Percentiles rank a stretch among this genome's conserved stretches.
phyloP scores from a whole-genome alignment of 1,140 invertebrate genomes.

The Aleiodes sp. region DNA sequence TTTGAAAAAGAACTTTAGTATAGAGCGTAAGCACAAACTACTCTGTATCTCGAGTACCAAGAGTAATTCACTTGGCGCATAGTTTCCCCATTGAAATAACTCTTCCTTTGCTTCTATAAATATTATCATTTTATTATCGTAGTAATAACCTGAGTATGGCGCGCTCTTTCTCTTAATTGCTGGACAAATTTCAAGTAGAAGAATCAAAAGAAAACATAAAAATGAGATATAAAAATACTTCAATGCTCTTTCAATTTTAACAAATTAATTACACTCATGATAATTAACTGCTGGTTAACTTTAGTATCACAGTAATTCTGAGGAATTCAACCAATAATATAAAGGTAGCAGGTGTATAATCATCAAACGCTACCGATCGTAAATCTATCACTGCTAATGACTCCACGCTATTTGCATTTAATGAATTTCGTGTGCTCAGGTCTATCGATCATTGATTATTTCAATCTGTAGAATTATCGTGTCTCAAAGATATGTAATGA shows the following conservation, averaged over 20 bases:
- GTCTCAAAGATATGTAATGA: no score
- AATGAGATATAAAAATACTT: not conserved
- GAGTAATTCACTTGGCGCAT: slow-evolving; percentile 27
- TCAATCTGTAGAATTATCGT: no score
- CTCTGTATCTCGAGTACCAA: slow-evolving; percentile 30
- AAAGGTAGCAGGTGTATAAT: not conserved
- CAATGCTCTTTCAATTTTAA: not conserved
- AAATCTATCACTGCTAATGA: no score
- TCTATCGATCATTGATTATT: no score
- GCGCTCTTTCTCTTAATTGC: not conserved
- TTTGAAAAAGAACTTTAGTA: no score
- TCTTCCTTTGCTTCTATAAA: slow-evolving; percentile 30
- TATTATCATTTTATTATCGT: slow-evolving; percentile 32
- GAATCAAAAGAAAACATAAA: not conserved
- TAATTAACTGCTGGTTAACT: not conserved
- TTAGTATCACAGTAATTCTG: not conserved
- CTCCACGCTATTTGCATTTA: no score
- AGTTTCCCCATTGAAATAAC: slow-evolving; percentile 30
- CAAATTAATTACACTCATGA: not conserved
- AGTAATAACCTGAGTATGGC: no score
- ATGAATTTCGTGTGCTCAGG: no score
- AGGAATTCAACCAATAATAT: not conserved
- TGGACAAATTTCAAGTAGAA: not conserved
- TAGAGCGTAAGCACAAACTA: not conserved
- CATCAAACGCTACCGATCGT: slow-evolving; percentile 7